A percentile compares a stretch with the other conserved stretches of the same genome.
phyloP scores from a whole-genome alignment of 2,113 vertebrate genomes.

The Orientallactaga bullata region DNA sequence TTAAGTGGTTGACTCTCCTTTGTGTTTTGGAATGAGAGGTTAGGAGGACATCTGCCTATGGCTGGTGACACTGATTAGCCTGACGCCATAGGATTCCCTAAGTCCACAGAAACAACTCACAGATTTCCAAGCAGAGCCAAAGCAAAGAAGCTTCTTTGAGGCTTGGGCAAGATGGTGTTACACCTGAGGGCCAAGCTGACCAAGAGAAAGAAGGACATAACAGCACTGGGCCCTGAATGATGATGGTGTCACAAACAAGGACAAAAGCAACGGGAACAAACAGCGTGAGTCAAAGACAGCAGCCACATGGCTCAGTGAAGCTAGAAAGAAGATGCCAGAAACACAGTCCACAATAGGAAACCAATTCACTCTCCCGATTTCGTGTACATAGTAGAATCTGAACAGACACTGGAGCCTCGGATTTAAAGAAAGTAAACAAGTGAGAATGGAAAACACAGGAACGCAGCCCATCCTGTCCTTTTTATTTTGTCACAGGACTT shows the following conservation, averaged over 20 bases:
- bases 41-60: background rate
- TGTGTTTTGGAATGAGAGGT: background rate
- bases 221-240: background rate
- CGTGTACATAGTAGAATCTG: background rate
- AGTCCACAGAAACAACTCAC: background rate
- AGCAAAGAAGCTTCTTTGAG: background rate
- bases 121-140: background rate
- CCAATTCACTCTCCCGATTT: background rate
- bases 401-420: background rate
- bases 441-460: background rate
- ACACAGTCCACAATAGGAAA: background rate
- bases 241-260: background rate
- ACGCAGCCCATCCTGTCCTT: background rate
- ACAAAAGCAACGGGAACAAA: background rate
- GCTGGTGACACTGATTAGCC: background rate
- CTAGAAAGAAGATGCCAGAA: background rate
- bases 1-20: background rate
- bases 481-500: background rate
- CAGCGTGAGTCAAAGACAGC: background rate
- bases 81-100: background rate
- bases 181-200: background rate
- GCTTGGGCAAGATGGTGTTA: background rate
- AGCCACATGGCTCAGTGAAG: background rate
- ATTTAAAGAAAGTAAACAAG: slow-evolving; percentile 8
- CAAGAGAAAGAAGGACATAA: background rate